A percentile compares a stretch with the other conserved stretches of the same genome.
phyloP scores from a whole-genome alignment of 1,140 invertebrate species.

The Musca domestica region DNA sequence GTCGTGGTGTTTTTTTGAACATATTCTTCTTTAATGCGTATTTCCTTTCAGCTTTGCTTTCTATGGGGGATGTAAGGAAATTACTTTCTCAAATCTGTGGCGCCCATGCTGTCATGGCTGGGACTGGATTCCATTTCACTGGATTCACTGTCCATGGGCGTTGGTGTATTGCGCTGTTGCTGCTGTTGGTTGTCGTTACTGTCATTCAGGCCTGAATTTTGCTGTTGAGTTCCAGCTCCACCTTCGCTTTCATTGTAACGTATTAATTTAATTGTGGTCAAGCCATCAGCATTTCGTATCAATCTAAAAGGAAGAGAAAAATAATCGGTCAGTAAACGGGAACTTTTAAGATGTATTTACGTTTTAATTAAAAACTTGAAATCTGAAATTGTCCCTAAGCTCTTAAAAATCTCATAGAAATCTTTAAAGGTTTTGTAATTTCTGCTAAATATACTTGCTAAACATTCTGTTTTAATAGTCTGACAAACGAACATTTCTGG shows the following conservation, averaged over 20 bases:
- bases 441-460: too few species aligned
- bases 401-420: too few species aligned
- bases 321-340: too few species aligned
- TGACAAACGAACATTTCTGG: too few species aligned
- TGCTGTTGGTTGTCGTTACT: slow-evolving; percentile 4
- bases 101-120: slow-evolving; percentile 22
- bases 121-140: slow-evolving; percentile 37
- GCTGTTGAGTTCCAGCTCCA: slow-evolving; percentile 1
- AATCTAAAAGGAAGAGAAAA: slow-evolving; percentile 38
- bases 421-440: too few species aligned
- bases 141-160: slow-evolving; percentile 49
- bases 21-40: not conserved
- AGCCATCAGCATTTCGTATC: slow-evolving; percentile 51
- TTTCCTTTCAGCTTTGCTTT: not conserved
- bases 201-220: not conserved
- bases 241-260: slow-evolving; percentile 39
- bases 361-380: too few species aligned
- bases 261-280: slow-evolving; percentile 54
- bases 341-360: too few species aligned
- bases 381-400: too few species aligned
- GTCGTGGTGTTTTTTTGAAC: slow-evolving; percentile 4
- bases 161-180: slow-evolving; percentile 29
- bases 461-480: too few species aligned
- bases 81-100: slow-evolving; percentile 28
- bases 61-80: too few species aligned